Percentiles rank a stretch among this genome's conserved stretches.
phyloP scores from a whole-genome alignment of 2,888 invertebrate genomes.

The Ditula angustiorana region DNA sequence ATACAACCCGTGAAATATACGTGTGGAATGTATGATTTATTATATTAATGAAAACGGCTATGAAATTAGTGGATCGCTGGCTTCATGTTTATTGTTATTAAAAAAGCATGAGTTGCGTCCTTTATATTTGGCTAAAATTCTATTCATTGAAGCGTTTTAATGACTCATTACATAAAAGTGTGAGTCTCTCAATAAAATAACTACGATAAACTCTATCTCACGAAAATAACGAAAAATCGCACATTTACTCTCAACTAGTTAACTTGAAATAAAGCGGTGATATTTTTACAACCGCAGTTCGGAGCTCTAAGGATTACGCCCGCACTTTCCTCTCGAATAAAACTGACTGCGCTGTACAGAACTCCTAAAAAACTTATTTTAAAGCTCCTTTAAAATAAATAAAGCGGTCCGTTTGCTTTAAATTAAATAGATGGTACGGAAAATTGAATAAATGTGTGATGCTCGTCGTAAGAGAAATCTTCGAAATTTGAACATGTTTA shows the following conservation, averaged over 20 bases:
- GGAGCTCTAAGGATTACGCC: constrained; percentile 40
- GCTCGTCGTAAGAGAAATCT: neutral
- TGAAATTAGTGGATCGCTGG: too few relatives aligned
- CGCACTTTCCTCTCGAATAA: constrained; percentile 43
- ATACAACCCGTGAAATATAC: too few relatives aligned
- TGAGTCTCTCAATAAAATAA: too few relatives aligned
- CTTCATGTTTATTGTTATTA: too few relatives aligned
- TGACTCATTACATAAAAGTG: too few relatives aligned
- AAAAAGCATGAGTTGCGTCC: too few relatives aligned
- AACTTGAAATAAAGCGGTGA: neutral
- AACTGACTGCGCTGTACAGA: neutral
- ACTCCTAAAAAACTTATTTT: neutral
- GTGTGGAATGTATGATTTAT: too few relatives aligned
- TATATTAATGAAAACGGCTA: too few relatives aligned
- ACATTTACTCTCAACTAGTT: neutral
- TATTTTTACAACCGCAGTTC: constrained; percentile 10
- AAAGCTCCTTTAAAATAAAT: neutral
- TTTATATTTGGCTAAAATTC: too few relatives aligned
- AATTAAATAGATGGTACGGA: neutral
- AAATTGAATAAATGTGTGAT: neutral
- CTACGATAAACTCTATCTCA: too few relatives aligned
- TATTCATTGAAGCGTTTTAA: too few relatives aligned
- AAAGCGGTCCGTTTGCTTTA: neutral
- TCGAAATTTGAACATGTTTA: neutral
- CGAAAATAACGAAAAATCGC: neutral